Conservation (phyloP, 2,113 vertebrate species). For the Chloropsis hardwickii region DNA sequence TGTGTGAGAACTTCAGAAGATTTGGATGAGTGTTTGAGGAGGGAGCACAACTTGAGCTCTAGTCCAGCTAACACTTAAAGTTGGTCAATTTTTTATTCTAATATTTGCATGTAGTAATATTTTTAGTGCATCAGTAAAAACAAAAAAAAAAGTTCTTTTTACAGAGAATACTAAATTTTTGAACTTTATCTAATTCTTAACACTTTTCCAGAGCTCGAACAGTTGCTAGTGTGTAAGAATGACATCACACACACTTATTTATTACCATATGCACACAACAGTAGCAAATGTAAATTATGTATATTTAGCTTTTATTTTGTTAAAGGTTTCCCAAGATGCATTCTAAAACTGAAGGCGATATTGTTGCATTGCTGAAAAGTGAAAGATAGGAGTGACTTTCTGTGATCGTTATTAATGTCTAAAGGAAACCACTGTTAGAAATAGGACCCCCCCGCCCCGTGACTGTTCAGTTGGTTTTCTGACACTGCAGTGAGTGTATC, state of each 20-base stretch:
- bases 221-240: neutral
- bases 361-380: neutral
- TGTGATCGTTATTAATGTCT: neutral
- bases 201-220: neutral
- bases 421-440: constrained; percentile 51
- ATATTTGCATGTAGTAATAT: constrained; percentile 26
- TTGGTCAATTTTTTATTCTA: neutral
- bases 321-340: neutral
- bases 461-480: constrained; percentile 40
- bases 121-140: neutral
- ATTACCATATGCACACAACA: neutral
- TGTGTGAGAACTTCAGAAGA: neutral
- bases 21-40: neutral
- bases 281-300: neutral
- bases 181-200: neutral
- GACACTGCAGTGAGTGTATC: neutral
- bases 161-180: neutral
- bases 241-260: neutral
- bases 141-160: neutral
- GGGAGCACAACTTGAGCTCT: constrained; percentile 2
- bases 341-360: neutral
- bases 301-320: neutral
- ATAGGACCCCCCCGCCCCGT: neutral
- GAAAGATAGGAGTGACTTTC: neutral
- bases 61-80: constrained; percentile 10